Conservation (phyloP, 2,888 invertebrate genomes). For the Spodoptera exigua region DNA sequence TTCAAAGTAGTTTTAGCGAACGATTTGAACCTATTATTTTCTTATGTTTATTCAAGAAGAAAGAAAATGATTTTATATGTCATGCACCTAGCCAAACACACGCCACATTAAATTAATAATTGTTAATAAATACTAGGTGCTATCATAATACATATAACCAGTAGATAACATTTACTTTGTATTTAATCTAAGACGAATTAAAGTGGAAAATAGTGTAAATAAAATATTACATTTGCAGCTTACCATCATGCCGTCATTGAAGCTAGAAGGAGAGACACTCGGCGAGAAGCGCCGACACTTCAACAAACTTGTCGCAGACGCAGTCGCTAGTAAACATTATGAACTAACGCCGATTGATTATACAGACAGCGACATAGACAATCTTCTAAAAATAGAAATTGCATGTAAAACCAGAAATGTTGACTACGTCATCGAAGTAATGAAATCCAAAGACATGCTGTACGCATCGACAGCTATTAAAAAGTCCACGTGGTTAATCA, state of each 20-base stretch:
- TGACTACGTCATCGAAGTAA: conserved; percentile 68
- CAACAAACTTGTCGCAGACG: conserved; percentile 66
- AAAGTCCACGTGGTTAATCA: conserved; percentile 72
- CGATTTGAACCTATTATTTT: no score
- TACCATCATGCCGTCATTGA: conserved; percentile 58
- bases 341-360: conserved; percentile 56
- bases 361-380: conserved; percentile 67
- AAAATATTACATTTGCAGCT: conserved; percentile 27
- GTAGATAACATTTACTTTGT: no score
- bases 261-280: conserved; percentile 49
- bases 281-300: conserved; percentile 41
- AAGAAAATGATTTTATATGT: no score
- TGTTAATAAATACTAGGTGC: no score
- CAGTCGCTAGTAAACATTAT: conserved; percentile 45
- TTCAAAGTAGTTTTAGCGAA: no score
- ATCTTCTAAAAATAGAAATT: conserved; percentile 74
- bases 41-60: no score
- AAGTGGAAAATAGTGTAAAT: no score
- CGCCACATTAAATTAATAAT: no score
- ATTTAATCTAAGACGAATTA: no score
- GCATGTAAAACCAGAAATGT: conserved; percentile 68
- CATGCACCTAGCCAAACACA: no score
- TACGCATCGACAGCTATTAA: conserved; percentile 76
- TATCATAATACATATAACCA: no score
- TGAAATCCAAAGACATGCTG: conserved; percentile 74